These are phyloP conservation scores for Clarias macrocephalus DNA, from an alignment of 2,113 vertebrate species.

Conservation along the genomic window DNA sequence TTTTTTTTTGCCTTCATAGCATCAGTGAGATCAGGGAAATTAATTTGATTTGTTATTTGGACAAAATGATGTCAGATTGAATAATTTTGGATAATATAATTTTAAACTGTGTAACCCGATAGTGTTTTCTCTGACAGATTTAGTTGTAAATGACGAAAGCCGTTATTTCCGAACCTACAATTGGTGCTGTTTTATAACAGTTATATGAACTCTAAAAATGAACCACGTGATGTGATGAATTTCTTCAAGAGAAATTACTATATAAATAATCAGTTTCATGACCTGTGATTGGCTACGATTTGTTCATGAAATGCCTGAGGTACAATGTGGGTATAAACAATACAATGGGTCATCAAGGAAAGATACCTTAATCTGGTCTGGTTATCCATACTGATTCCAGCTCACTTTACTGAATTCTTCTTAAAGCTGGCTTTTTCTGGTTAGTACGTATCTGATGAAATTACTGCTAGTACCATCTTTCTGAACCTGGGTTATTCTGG, in stretches of 20 bases:
- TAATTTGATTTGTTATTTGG: background rate
- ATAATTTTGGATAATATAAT: background rate
- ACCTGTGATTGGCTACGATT: background rate
- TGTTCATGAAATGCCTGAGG: background rate
- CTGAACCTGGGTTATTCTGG: too few relatives aligned
- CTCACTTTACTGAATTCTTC: background rate
- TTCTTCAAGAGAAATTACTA: background rate
- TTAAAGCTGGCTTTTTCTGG: background rate
- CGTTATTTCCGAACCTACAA: background rate
- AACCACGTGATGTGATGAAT: background rate
- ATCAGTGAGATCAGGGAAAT: background rate
- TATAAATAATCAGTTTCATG: background rate
- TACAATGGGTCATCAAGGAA: background rate
- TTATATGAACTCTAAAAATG: background rate
- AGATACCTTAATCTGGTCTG: background rate
- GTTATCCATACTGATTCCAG: background rate
- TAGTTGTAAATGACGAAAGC: background rate
- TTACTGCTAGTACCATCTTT: background rate
- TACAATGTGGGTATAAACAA: background rate
- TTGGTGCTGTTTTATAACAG: conserved; percentile 16
- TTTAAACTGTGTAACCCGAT: background rate
- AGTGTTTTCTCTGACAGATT: background rate
- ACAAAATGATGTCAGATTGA: background rate
- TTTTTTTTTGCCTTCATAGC: too few relatives aligned
- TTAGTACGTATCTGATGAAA: background rate